Evolutionary conservation across 2,797 vertebrate species (phyloP).

Genomic region (Falco biarmicus): DNA sequence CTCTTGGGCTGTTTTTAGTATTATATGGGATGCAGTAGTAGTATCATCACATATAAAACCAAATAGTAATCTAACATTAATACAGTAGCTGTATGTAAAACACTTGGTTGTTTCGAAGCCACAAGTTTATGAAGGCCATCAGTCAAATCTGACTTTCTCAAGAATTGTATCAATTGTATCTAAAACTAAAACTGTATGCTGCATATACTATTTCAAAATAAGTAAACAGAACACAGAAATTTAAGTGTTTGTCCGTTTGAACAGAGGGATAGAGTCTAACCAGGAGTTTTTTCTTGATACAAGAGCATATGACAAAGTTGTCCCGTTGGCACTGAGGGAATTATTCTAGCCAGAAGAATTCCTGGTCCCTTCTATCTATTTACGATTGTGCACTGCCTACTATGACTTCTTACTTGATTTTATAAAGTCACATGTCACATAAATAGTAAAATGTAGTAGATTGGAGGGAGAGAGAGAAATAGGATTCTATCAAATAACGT

Average conservation of each 20-base stretch:
- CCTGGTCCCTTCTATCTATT: background rate
- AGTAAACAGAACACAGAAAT: background rate
- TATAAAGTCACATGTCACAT: background rate
- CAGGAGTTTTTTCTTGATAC: background rate
- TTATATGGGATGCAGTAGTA: background rate
- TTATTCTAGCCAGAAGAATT: background rate
- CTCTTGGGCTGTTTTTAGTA: background rate
- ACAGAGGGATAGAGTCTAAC: background rate
- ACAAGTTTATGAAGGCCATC: conserved; percentile 11
- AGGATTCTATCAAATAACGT: background rate
- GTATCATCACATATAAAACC: background rate
- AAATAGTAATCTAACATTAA: background rate
- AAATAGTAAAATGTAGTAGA: background rate
- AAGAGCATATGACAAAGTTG: background rate
- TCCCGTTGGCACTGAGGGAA: background rate
- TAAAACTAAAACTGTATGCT: background rate
- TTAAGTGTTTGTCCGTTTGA: background rate
- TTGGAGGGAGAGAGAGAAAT: background rate
- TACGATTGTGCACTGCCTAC: background rate
- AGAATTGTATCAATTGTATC: background rate
- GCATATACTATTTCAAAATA: background rate
- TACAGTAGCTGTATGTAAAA: background rate
- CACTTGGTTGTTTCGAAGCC: background rate
- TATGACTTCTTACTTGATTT: background rate
- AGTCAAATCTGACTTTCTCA: background rate